These are phyloP conservation scores for Gymnobelideus leadbeateri DNA, from an alignment of 2,113 vertebrate species.

Conservation along the genomic window DNA sequence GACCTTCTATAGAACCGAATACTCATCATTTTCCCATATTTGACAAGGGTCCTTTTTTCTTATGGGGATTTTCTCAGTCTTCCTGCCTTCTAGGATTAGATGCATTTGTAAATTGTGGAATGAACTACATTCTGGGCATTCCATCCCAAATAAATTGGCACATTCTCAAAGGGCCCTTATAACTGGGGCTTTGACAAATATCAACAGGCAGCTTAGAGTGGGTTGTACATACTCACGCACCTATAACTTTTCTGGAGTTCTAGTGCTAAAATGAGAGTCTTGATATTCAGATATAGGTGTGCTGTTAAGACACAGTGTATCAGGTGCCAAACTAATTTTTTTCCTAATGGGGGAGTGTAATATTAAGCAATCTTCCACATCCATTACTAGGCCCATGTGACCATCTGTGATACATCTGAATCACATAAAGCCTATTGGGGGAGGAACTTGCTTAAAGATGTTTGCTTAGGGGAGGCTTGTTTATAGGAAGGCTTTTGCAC, in stretches of 20 bases:
- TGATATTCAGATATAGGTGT: neutral
- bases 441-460: too few species aligned
- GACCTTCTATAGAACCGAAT: neutral
- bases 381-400: too few species aligned
- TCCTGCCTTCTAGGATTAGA: neutral
- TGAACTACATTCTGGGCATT: neutral
- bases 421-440: too few species aligned
- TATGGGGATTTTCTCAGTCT: neutral
- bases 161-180: neutral
- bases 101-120: neutral
- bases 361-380: too few species aligned
- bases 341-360: neutral
- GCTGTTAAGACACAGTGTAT: neutral
- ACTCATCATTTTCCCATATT: neutral
- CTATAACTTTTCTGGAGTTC: neutral
- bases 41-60: neutral
- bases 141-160: neutral
- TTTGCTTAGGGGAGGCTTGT: too few species aligned
- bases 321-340: neutral
- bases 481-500: too few species aligned
- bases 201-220: neutral
- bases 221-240: neutral
- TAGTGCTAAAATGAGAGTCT: neutral
- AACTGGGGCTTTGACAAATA: neutral
- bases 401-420: too few species aligned